Evolutionary conservation across 1,140 invertebrate species (phyloP).

Genomic region (Drosophila quadrilineata): DNA sequence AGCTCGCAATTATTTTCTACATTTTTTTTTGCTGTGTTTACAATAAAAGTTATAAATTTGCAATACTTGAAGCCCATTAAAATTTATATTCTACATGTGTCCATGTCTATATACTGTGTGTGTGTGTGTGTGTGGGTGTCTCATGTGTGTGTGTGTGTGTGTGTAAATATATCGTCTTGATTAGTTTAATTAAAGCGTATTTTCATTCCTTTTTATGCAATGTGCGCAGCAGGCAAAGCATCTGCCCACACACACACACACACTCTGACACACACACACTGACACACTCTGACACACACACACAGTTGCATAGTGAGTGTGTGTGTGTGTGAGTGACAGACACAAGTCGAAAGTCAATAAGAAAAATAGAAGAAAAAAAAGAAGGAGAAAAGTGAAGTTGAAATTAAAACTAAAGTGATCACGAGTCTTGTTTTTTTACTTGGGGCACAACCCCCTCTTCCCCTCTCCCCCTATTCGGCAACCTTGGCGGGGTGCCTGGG

Average conservation of each 20-base stretch:
- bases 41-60: conserved; percentile 32
- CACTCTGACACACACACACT: conserved; percentile 4
- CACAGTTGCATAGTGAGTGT: no score
- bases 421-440: no score
- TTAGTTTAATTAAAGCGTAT: conserved; percentile 77
- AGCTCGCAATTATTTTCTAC: conserved; percentile 5
- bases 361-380: no score
- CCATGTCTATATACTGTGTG: conserved; percentile 6
- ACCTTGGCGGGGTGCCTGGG: not conserved
- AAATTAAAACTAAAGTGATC: no score
- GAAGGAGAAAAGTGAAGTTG: conserved; percentile 43
- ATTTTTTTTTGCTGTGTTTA: conserved; percentile 25
- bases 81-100: conserved; percentile 23
- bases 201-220: conserved; percentile 70
- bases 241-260: conserved; percentile 32
- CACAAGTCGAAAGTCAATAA: conserved; percentile 40
- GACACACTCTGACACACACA: not conserved
- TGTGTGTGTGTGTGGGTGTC: conserved; percentile 44
- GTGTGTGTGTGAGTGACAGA: no score
- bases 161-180: conserved; percentile 58
- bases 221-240: conserved; percentile 56
- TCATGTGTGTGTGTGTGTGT: conserved; percentile 32
- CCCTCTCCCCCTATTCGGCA: not conserved
- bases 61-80: conserved; percentile 27
- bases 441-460: conserved; percentile 2